Evolutionary conservation across 1,140 invertebrate species (phyloP).

Genomic region (Apis dorsata): DNA sequence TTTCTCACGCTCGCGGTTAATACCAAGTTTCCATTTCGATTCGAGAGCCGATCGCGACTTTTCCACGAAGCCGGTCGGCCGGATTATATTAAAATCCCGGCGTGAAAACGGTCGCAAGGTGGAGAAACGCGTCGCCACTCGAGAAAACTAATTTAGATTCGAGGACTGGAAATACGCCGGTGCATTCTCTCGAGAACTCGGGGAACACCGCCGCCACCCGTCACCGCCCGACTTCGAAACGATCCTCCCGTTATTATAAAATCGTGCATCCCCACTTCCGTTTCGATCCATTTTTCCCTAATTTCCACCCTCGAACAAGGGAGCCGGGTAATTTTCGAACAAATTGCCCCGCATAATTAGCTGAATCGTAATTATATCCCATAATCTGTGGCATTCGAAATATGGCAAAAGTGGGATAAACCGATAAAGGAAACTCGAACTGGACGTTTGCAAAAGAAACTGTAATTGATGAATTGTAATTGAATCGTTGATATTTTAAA

Average conservation of each 20-base stretch:
- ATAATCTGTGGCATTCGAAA: not conserved
- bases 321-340: not conserved
- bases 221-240: slow-evolving; percentile 6
- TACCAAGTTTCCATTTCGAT: not conserved
- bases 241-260: slow-evolving; percentile 38
- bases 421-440: too few species aligned
- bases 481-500: too few species aligned
- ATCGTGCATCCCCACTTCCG: not conserved
- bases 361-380: not conserved
- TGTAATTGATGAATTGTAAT: too few species aligned
- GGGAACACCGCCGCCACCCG: slow-evolving; percentile 13
- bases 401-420: not conserved
- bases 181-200: slow-evolving; percentile 23
- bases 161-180: slow-evolving; percentile 20
- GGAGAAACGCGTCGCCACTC: slow-evolving; percentile 25
- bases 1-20: not conserved
- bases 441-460: too few species aligned
- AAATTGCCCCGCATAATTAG: not conserved
- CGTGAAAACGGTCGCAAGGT: not conserved
- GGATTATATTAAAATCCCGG: slow-evolving; percentile 36
- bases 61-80: not conserved
- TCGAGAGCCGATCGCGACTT: not conserved
- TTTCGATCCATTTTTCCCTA: not conserved
- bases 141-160: slow-evolving; percentile 46
- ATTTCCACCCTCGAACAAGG: not conserved